Percentiles rank a stretch among this genome's conserved stretches.
These are phyloP conservation scores for Cygnus olor DNA, from an alignment of 2,797 vertebrate genomes.

Conservation along the genomic window DNA sequence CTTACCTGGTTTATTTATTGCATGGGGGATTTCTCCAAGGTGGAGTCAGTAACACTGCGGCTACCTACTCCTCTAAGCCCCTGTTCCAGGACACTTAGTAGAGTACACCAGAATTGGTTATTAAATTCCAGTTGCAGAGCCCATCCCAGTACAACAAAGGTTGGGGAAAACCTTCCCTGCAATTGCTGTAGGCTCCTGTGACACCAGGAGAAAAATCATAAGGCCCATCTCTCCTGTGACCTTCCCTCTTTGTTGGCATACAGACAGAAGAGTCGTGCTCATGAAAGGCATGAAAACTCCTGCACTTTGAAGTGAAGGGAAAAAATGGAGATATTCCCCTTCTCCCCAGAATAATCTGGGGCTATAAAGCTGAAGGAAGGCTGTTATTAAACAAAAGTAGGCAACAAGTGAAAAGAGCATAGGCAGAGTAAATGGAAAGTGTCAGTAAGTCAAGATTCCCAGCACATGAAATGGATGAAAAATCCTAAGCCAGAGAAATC, in stretches of 20 bases:
- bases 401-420: neutral
- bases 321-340: neutral
- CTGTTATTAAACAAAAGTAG: neutral
- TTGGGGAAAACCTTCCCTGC: neutral
- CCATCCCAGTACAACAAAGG: accelerated
- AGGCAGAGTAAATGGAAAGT: neutral
- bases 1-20: neutral
- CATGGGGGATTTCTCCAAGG: conserved; percentile 16
- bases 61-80: conserved; percentile 6
- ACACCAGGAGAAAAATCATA: neutral
- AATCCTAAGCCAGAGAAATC: neutral
- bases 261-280: neutral
- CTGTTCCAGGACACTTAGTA: neutral
- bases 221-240: neutral
- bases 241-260: neutral
- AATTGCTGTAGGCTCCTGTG: neutral
- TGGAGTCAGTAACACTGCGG: conserved; percentile 42
- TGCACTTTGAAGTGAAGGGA: neutral
- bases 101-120: neutral
- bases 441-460: neutral
- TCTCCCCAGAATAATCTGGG: neutral
- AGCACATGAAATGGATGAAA: neutral
- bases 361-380: neutral
- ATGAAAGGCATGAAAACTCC: neutral
- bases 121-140: neutral